Conservation (phyloP, 2,888 invertebrate genomes). For the Lepidocyrtoides sp. region DNA sequence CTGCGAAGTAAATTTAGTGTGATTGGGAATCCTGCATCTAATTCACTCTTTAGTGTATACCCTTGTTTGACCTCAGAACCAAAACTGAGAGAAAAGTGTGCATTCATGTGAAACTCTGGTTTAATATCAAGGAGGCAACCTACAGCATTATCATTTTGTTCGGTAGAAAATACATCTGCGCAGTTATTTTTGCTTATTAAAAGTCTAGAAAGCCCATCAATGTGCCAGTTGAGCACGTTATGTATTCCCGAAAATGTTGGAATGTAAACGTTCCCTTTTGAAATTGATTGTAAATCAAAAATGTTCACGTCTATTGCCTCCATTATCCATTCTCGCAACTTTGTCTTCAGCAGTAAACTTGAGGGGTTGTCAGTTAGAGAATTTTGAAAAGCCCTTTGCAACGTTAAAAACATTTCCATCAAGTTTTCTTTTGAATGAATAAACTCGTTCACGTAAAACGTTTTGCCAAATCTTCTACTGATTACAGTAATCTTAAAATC, state of each 20-base stretch:
- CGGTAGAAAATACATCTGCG: background rate
- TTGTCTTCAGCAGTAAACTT: background rate
- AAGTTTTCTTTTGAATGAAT: background rate
- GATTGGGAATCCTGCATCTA: background rate
- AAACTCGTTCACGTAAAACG: background rate
- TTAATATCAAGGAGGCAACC: background rate
- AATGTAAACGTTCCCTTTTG: background rate
- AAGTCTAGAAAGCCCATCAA: background rate
- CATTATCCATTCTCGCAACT: background rate
- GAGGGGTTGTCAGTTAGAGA: background rate
- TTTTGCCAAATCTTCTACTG: background rate
- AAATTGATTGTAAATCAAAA: background rate
- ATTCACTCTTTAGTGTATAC: background rate
- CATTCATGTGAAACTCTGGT: background rate
- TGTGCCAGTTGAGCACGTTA: background rate
- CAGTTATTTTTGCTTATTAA: slow-evolving; percentile 24
- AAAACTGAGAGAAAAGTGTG: background rate
- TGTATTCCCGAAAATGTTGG: slow-evolving; percentile 23
- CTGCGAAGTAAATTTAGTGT: background rate
- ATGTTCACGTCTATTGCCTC: background rate
- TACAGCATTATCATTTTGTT: background rate
- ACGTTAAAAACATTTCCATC: background rate
- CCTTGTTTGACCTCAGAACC: background rate
- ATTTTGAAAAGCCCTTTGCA: background rate
- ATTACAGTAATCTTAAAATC: background rate